phyloP scores from a whole-genome alignment of 1,140 invertebrate species.

The Mercenaria mercenaria region DNA sequence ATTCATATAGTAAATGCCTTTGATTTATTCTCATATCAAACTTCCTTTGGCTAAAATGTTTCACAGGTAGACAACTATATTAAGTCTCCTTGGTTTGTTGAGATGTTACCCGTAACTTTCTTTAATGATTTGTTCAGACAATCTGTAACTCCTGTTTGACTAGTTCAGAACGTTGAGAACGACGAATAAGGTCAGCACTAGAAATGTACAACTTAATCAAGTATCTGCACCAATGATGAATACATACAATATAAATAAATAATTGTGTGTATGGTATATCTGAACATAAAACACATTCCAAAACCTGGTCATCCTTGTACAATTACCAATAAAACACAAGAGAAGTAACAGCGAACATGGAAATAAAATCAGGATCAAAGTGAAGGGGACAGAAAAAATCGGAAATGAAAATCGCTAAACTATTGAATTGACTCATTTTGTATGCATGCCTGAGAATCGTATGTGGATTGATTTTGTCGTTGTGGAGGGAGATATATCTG shows the following conservation, averaged over 20 bases:
- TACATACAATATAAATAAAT: not conserved
- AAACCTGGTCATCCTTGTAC: not conserved
- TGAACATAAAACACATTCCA: not conserved
- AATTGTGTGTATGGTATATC: not conserved
- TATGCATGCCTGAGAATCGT: slow-evolving; percentile 50
- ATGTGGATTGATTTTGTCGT: slow-evolving; percentile 40
- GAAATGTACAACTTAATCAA: no score
- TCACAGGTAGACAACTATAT: no score
- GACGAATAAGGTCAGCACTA: no score
- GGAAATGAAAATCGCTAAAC: slow-evolving; percentile 51
- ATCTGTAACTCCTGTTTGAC: no score
- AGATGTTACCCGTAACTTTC: no score
- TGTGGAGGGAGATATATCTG: not conserved
- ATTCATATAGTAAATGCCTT: no score
- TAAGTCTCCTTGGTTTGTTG: no score
- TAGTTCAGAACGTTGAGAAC: no score
- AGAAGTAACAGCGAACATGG: not conserved
- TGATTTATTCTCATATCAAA: no score
- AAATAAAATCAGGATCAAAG: slow-evolving; percentile 40
- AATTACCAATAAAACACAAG: not conserved
- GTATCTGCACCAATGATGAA: no score
- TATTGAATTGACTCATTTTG: slow-evolving; percentile 41
- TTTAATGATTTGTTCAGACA: no score
- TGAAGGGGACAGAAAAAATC: not conserved
- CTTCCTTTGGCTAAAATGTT: no score